A percentile compares a stretch with the other conserved stretches of the same genome.
Conservation (phyloP, 1,140 invertebrate species). For the Probaryconus sp. region DNA sequence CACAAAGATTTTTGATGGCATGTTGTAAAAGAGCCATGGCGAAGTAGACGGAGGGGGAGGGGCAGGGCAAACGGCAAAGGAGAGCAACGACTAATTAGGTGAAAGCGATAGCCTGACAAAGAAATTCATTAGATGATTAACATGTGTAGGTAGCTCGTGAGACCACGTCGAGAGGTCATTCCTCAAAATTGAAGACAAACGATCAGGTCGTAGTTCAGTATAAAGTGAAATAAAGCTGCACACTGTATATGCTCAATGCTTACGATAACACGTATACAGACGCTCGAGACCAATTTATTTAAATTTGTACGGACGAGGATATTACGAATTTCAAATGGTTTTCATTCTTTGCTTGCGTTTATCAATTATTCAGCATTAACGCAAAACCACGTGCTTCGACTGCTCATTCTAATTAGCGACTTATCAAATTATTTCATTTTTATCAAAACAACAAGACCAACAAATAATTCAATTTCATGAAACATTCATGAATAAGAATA, state of each 20-base stretch:
- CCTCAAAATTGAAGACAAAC: slow-evolving; percentile 58
- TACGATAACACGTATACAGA: slow-evolving; percentile 6
- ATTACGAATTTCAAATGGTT: slow-evolving; percentile 1
- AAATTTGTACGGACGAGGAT: slow-evolving; percentile 26
- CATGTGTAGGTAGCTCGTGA: slow-evolving; percentile 52
- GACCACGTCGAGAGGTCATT: slow-evolving; percentile 37
- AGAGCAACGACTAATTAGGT: slow-evolving; percentile 16
- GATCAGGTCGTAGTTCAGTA: slow-evolving; percentile 40
- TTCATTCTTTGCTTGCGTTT: slow-evolving; percentile 2
- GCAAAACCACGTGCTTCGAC: too few species aligned
- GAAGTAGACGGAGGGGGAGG: background rate
- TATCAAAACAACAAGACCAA: too few species aligned
- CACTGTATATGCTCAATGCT: slow-evolving; percentile 23
- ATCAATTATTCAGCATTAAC: slow-evolving; percentile 30
- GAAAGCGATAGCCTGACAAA: slow-evolving; percentile 47
- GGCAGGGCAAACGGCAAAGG: slow-evolving; percentile 3
- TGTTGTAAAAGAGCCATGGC: background rate
- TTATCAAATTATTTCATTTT: too few species aligned
- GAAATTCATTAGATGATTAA: slow-evolving; percentile 58
- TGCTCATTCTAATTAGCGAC: too few species aligned
- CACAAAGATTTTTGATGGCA: slow-evolving; percentile 12
- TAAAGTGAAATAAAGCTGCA: slow-evolving; percentile 33
- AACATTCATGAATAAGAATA: too few species aligned
- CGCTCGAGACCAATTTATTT: slow-evolving; percentile 42
- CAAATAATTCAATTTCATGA: too few species aligned